These are phyloP conservation scores for Corvus hawaiiensis DNA, from an alignment of 2,113 vertebrate genomes.

Conservation along the genomic window DNA sequence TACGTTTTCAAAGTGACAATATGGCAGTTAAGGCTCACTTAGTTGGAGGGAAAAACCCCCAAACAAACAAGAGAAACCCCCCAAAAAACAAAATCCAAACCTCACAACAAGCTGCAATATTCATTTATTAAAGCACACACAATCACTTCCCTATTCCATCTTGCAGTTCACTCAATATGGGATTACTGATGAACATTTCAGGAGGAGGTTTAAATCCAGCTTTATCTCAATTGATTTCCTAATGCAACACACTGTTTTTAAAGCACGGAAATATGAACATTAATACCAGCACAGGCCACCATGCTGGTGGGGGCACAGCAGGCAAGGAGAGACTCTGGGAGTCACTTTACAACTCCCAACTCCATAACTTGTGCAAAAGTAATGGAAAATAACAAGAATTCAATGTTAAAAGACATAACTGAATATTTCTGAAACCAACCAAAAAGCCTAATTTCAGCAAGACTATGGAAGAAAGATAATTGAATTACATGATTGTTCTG, in stretches of 20 bases:
- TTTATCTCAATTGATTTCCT: not conserved
- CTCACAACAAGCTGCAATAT: not conserved
- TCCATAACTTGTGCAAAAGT: not conserved
- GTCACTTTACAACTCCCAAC: not conserved
- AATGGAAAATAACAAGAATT: not conserved
- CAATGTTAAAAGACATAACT: not conserved
- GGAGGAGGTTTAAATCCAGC: not conserved
- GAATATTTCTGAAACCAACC: not conserved
- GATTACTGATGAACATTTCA: not conserved
- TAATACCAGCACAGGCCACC: not conserved
- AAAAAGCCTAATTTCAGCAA: not conserved
- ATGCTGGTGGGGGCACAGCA: fast-evolving
- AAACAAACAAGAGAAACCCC: not conserved
- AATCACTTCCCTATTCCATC: not conserved
- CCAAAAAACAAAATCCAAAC: not conserved
- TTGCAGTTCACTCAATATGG: not conserved
- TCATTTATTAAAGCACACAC: not conserved
- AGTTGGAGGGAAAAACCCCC: fast-evolving
- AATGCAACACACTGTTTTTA: not conserved
- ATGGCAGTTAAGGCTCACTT: not conserved
- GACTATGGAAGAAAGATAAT: not conserved
- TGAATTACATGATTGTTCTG: not conserved
- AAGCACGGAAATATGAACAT: not conserved
- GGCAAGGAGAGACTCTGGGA: not conserved
- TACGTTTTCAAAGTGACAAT: not conserved